Base-by-base conservation (phyloP, 2,888 invertebrate genomes). In the Pogonocherus hispidulus region DNA sequence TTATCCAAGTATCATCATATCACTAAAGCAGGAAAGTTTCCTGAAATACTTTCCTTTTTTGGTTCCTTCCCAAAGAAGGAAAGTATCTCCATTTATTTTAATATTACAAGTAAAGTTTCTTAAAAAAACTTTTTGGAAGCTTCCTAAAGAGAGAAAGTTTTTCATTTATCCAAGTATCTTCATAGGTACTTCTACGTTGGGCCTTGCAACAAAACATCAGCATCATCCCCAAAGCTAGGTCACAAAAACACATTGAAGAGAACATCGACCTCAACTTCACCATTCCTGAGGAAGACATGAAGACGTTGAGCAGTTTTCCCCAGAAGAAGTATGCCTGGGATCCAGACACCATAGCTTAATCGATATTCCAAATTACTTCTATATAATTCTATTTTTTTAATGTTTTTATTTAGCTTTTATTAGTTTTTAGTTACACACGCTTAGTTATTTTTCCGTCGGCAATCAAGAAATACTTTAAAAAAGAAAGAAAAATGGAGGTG, bases 181-280 rank as follows among this genome's bases (percentile, higher is more conserved):
- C 73, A 20, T 37, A 84, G 84, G 84, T 94, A 0, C 83, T 95
- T 6, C 86, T 96, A 9, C 87, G 89, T 49, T 96, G 95, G 94
- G 91, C 93, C 1, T 78, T 93, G 9, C 92, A 94, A 80, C 91
- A 92, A 81, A 89, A 89, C 64, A 88, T 94, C 70, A 91, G 89
- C 22, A 86, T 93, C 0, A 90, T 93, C 71, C 92, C 92, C 0
- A 92, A 92, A 83, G 90, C 92, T 0, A 84, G 86, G 0, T 87
- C 88, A 16, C 84, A 85, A 20, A 81, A 84, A 16, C 90, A 90
- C 63, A 90, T 93, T 20, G 83, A 84, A 66, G 86, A 89, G 65
- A 92, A 93, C 78, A 86, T 89, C 37, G 76, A 88, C 20, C 78
- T 92, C 4, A 86, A 91, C 78, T 92, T 92, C 79, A 80, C 79